These are phyloP conservation scores for Gadopsis bispinosus DNA, from an alignment of 2,797 vertebrate species.

Conservation along the genomic window DNA sequence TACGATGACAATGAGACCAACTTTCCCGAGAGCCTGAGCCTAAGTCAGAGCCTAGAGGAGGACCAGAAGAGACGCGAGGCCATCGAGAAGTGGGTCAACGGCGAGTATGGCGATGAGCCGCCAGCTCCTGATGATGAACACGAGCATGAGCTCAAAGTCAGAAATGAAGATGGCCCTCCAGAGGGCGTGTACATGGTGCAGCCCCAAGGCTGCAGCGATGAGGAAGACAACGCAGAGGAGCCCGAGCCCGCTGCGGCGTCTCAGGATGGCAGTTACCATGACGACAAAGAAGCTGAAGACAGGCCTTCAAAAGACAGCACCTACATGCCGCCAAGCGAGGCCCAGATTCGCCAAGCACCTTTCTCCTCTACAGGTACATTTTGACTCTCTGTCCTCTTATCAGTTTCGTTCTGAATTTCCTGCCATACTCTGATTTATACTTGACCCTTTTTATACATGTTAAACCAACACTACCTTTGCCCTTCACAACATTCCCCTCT, in stretches of 20 bases:
- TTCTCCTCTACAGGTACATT: constrained; percentile 86
- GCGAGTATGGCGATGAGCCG: constrained; percentile 94
- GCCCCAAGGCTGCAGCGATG: constrained; percentile 96
- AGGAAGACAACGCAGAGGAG: constrained; percentile 90
- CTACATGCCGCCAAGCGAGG: constrained; percentile 82
- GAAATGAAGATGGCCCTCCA: constrained; percentile 88
- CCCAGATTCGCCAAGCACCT: constrained; percentile 83
- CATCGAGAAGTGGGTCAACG: constrained; percentile 99
- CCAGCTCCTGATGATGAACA: constrained; percentile 74
- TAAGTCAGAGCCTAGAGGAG: constrained; percentile 91
- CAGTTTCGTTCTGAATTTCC: neutral
- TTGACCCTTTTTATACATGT: constrained; percentile 13
- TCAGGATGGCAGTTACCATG: constrained; percentile 85
- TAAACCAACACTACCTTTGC: constrained; percentile 51
- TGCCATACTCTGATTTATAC: constrained; percentile 23
- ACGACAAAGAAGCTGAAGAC: constrained; percentile 88
- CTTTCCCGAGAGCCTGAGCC: constrained; percentile 85
- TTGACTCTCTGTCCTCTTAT: neutral
- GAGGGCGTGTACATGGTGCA: constrained; percentile 99
- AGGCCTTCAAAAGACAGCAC: constrained; percentile 85
- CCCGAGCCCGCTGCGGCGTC: constrained; percentile 78
- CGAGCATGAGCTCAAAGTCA: constrained; percentile 78
- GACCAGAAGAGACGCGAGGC: constrained; percentile 95
- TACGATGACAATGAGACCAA: constrained; percentile 86
- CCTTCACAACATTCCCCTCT: constrained; percentile 59